A percentile compares a stretch with the other conserved stretches of the same genome.
phyloP scores from a whole-genome alignment of 2,113 vertebrate species.

The Megaleporinus macrocephalus region DNA sequence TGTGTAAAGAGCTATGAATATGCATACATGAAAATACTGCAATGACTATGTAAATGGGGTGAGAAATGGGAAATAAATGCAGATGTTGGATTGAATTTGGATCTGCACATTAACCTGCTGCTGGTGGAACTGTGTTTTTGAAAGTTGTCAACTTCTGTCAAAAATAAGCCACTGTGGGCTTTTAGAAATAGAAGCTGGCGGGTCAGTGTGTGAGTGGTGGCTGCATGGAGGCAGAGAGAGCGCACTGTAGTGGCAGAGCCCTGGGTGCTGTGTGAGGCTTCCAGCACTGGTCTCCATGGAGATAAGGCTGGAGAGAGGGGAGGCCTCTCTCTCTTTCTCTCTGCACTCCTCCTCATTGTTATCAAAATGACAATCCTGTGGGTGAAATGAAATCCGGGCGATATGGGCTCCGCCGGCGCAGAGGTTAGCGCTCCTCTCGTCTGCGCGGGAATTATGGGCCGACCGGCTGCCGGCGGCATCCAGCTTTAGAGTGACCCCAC shows the following conservation, averaged over 20 bases:
- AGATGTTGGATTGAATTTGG: background rate
- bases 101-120: constrained; percentile 13
- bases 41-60: constrained; percentile 18
- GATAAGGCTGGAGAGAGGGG: constrained; percentile 47
- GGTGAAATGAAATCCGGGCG: constrained; percentile 78
- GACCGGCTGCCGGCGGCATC: constrained; percentile 81
- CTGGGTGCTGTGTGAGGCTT: constrained; percentile 62
- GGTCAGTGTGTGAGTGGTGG: background rate
- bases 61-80: constrained; percentile 24
- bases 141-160: constrained; percentile 12
- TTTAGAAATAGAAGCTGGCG: background rate
- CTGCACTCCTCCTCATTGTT: constrained; percentile 66
- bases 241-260: constrained; percentile 54
- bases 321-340: constrained; percentile 56
- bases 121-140: constrained; percentile 5
- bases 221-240: constrained; percentile 1
- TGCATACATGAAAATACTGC: constrained; percentile 1
- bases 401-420: constrained; percentile 68
- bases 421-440: constrained; percentile 85
- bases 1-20: constrained; percentile 28
- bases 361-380: constrained; percentile 77
- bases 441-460: constrained; percentile 86
- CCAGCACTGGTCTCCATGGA: constrained; percentile 67
- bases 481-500: constrained; percentile 89
- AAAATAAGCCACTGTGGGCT: constrained; percentile 5